phyloP scores from a whole-genome alignment of 2,797 vertebrate species.

The Remorina albescens region DNA sequence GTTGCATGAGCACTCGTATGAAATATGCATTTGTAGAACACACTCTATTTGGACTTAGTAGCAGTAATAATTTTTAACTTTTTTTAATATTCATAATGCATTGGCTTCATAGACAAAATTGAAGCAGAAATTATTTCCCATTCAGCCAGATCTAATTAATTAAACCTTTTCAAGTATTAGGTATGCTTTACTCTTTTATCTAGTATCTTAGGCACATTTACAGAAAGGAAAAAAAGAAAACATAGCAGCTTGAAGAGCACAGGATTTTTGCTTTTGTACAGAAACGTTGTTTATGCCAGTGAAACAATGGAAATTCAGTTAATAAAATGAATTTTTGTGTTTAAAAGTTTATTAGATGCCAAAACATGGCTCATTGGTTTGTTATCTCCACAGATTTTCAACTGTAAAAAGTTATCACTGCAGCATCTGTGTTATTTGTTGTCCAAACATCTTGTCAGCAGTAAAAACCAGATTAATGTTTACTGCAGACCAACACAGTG shows the following conservation, averaged over 20 bases:
- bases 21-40: conserved; percentile 27
- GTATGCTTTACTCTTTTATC: not conserved
- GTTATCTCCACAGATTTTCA: not conserved
- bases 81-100: conserved; percentile 22
- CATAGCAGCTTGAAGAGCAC: not conserved
- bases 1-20: not conserved
- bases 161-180: conserved; percentile 12
- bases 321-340: not conserved
- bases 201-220: not conserved
- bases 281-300: not conserved
- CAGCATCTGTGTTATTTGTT: not conserved
- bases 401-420: not conserved
- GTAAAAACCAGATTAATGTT: not conserved
- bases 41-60: conserved; percentile 1
- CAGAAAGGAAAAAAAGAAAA: not conserved
- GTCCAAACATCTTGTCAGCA: not conserved
- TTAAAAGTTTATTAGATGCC: not conserved
- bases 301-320: not conserved
- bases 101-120: conserved; percentile 4
- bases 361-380: not conserved
- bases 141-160: conserved; percentile 20
- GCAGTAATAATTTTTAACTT: no score
- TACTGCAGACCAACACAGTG: not conserved
- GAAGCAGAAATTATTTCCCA: not conserved
- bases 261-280: not conserved